Conservation (phyloP, 2,797 vertebrate genomes). For the Protosalanx chinensis region DNA sequence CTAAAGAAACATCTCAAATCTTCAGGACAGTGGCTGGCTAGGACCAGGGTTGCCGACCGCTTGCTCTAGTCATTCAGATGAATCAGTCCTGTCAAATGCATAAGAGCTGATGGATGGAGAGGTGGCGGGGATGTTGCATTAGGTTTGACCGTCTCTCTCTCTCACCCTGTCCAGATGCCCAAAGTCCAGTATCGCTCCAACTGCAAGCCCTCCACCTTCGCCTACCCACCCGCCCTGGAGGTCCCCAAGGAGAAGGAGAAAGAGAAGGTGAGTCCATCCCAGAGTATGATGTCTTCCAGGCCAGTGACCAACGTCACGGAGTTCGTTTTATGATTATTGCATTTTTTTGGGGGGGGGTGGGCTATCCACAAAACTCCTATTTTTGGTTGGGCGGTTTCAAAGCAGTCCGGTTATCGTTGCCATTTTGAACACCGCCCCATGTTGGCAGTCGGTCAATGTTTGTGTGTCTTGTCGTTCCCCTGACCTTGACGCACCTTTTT, state of each 20-base stretch:
- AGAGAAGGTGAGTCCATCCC: slow-evolving; percentile 82
- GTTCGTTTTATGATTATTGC: not conserved
- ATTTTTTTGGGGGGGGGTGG: too few species aligned
- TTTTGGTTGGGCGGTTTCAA: too few species aligned
- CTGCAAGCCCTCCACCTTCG: slow-evolving; percentile 98
- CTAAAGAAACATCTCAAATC: too few species aligned
- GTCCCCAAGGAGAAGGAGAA: slow-evolving; percentile 99
- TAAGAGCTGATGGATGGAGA: not conserved
- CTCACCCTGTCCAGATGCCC: slow-evolving; percentile 82
- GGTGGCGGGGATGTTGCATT: not conserved
- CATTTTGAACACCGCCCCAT: slow-evolving; percentile 8
- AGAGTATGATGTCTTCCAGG: not conserved
- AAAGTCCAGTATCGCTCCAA: slow-evolving; percentile 99
- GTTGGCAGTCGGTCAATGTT: slow-evolving; percentile 21
- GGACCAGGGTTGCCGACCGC: too few species aligned
- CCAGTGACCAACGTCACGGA: not conserved
- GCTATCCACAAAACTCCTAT: too few species aligned
- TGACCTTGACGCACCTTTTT: not conserved
- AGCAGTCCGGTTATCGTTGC: too few species aligned
- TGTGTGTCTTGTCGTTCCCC: slow-evolving; percentile 5
- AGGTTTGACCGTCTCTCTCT: not conserved
- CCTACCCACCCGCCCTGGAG: slow-evolving; percentile 95
- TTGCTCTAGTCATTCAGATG: not conserved
- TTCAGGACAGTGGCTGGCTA: too few species aligned
- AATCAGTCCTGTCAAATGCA: not conserved